Evolutionary conservation across 2,797 vertebrate species (phyloP), one percentile per base, ranked within the genome.

Genomic region (Leptoclinus maculatus): DNA sequence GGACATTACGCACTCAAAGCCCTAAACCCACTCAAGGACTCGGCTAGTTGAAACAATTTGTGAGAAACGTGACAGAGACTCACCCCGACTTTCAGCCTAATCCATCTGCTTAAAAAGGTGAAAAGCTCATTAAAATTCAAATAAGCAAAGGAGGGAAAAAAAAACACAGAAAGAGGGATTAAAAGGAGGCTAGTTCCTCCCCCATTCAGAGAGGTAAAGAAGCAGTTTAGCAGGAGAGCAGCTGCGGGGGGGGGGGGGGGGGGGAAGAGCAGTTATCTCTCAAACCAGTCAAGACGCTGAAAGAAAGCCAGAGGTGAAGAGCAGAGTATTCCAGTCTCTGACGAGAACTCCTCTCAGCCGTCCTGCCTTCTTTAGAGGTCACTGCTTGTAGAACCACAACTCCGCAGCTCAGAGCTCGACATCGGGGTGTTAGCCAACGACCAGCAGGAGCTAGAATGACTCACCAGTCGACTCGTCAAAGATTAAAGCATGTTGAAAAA

Each of bases 101-200:
- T 93, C 93, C 91, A 93, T 93, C 92, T 94, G 94, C 92, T 94
- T 92, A 91, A 93, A 92, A 94, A 94, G 94, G 93, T 95, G 93
- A 94, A 95, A 94, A 91, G 91, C 93, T 94, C 93, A 95, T 95
- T 95, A 93, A 93, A 93, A 94, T 95, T 93, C 89, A 93, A 94
- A 93, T 88, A 91, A 91, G 91, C 78, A 59, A 91, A 85, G 79
- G 59, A 68, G 54, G 57, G 4, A 21, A 13, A 49, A 69, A 65
- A 80, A 81, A 83, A 41, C 75, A 78, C 58, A 81, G 62, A 63
- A 71, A 68, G 70, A 77, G 74, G 82, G 81, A 87, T 88, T 87
- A 88, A 75, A 87, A 89, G 77, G 83, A 84, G 82, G 74, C 79
- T 39, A 74, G 87, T 84, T 88, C 82, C 74, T 82, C 58, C 70